Evolutionary conservation across 2,113 vertebrate species (phyloP), one percentile per base, ranked within the genome.

Genomic region (Terrapene triunguis): DNA sequence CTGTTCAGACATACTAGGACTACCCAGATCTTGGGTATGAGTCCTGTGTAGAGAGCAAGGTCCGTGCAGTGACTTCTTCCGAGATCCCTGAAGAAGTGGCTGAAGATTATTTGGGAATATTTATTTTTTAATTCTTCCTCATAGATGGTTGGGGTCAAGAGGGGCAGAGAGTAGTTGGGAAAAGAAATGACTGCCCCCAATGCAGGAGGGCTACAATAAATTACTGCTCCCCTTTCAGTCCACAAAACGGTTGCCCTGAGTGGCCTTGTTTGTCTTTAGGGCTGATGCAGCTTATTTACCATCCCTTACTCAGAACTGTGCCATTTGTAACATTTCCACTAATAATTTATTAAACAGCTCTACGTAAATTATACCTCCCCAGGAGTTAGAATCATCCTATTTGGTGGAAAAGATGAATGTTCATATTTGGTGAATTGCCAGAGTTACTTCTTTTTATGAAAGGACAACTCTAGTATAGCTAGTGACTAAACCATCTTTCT

Each of bases 381-480:
- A n/a, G 92, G 93, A 97, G 96, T 97, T 97, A 74, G 87, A 95
- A 95, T 90, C 90, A 95, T 96, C 83, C 89, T 89, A 94, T 92
- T 93, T 85, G 91, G 88, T 85, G 93, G 85, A 83, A 93, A 84
- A 94, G 89, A 85, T 92, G 92, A 94, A 93, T 72, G 80, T 89
- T 96, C 80, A 82, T 82, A 94, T 94, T 95, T 92, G 87, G 90
- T 91, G 90, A 92, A 88, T 74, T 42, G 72, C 38, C 22, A 42
- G 16, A n/a, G n/a, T 11, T 24, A 42, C 72, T 13, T 38, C 22
- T 42, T 44, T 42, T 76, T 76, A 44, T 76, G 21, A 42, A 44
- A 76, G 22, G 38, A 44, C n/a, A 76, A 44, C 72, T 44, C 24
- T 24, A 13, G 21, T 42, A 24, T 7, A 76, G 38, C 25, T 76